Base-by-base conservation (phyloP, 2,888 invertebrate species). In the Taphrorychus bicolor region DNA sequence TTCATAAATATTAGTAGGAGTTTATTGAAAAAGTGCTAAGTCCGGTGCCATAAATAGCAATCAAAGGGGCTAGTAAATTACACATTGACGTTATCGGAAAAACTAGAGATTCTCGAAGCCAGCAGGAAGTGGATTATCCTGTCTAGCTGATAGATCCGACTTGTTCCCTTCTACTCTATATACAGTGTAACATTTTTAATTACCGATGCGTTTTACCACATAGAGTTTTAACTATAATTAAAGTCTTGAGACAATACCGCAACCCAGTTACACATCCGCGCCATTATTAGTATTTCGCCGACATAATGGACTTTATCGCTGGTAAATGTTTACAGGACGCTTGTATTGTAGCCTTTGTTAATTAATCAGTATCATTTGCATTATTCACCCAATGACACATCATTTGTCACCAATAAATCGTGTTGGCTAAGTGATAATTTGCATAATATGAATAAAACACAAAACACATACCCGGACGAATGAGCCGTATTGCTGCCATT, bases 21-120 rank as follows among this genome's bases (percentile, higher is more conserved):
- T 73, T 73, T 76, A 75, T 76, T 76, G 76, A 76, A 76, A 76
- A 76, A 76, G 71, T 75, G 73, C 72, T 71, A 72, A 76, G 73
- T 71, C 74, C 72, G 69, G 73, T 73, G 76, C 75, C 78, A 78
- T 79, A 74, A 74, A 78, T 76, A 79, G 79, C 78, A 79, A 80
- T 81, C 80, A 80, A 78, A 78, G 75, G 74, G 73, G 76, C 74
- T 77, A 78, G 77, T 80, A 80, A 81, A 81, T 82, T 80, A 81
- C 80, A 77, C 49, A 77, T 76, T 79, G 80, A 80, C 79, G 79
- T 80, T 79, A 80, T 79, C 76, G 76, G 80, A 62, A 80, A 81
- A 78, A 79, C 74, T 78, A 74, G 76, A 76, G 76, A 79, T 78
- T 77, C 77, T 76, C 72, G 75, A 80, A 79, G 78, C 77, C 77